These are phyloP conservation scores for Aphelenchoides besseyi DNA, from an alignment of 1,140 invertebrate species.

Conservation along the genomic window DNA sequence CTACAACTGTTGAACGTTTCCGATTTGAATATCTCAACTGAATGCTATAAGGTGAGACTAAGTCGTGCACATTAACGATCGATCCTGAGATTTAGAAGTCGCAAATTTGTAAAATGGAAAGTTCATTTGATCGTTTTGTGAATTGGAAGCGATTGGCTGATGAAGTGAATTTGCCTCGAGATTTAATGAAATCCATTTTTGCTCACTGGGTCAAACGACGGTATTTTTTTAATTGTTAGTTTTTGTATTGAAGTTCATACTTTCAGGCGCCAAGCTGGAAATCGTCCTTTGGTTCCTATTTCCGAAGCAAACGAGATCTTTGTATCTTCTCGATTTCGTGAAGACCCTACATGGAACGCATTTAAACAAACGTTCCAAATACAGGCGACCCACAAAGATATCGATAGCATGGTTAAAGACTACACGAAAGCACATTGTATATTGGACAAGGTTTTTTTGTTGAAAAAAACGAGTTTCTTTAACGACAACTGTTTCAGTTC, in stretches of 20 bases:
- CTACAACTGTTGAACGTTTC: neutral
- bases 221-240: neutral
- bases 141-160: slow-evolving; percentile 2
- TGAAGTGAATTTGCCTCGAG: neutral
- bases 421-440: slow-evolving; percentile 11
- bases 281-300: neutral
- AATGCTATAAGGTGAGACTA: slow-evolving; percentile 15
- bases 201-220: slow-evolving; percentile 6
- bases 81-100: slow-evolving; percentile 24
- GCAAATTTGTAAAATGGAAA: slow-evolving; percentile 4
- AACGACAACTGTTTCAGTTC: slow-evolving; percentile 1
- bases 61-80: no score
- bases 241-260: neutral
- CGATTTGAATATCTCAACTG: neutral
- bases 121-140: slow-evolving; percentile 4
- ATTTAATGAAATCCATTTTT: slow-evolving; percentile 9
- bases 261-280: neutral
- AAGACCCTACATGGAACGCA: neutral
- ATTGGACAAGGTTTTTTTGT: slow-evolving; percentile 4
- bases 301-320: slow-evolving; percentile 8
- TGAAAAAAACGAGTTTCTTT: no score
- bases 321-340: neutral
- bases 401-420: neutral
- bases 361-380: neutral
- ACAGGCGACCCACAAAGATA: neutral